phyloP scores from a whole-genome alignment of 2,888 invertebrate species.

The Glyphotaelius pellucidus region DNA sequence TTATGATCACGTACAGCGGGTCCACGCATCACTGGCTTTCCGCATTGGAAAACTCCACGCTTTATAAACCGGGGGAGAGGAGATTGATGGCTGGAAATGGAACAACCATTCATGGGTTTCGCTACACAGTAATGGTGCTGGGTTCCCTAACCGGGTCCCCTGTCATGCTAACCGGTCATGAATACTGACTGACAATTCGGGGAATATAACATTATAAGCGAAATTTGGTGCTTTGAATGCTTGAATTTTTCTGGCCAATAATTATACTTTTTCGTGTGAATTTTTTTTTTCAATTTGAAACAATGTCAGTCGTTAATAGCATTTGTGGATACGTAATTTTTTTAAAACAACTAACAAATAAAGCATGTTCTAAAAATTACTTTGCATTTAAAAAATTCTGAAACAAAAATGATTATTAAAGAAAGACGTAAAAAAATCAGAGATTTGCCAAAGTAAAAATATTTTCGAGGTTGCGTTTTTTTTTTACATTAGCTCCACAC shows the following conservation, averaged over 20 bases:
- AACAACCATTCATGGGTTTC: conserved; percentile 65
- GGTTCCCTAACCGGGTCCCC: not conserved
- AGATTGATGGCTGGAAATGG: conserved; percentile 67
- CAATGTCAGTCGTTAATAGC: no score
- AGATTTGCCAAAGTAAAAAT: no score
- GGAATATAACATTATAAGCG: not conserved
- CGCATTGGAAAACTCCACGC: conserved; percentile 65
- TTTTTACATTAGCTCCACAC: no score
- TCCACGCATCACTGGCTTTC: conserved; percentile 65
- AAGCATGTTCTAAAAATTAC: no score
- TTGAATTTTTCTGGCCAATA: not conserved
- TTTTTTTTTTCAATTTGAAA: no score
- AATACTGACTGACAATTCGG: not conserved
- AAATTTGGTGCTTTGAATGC: not conserved
- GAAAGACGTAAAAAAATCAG: no score
- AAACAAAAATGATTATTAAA: no score
- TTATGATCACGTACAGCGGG: conserved; percentile 66
- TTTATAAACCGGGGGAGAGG: conserved; percentile 56
- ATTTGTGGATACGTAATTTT: no score
- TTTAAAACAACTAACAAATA: no score
- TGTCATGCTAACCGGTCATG: not conserved
- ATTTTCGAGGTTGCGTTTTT: no score
- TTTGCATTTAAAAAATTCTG: no score
- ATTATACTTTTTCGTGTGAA: no score
- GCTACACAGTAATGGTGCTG: conserved; percentile 56